Base-by-base conservation (phyloP, 2,888 invertebrate genomes). In the Polydrusus tereticollis region DNA sequence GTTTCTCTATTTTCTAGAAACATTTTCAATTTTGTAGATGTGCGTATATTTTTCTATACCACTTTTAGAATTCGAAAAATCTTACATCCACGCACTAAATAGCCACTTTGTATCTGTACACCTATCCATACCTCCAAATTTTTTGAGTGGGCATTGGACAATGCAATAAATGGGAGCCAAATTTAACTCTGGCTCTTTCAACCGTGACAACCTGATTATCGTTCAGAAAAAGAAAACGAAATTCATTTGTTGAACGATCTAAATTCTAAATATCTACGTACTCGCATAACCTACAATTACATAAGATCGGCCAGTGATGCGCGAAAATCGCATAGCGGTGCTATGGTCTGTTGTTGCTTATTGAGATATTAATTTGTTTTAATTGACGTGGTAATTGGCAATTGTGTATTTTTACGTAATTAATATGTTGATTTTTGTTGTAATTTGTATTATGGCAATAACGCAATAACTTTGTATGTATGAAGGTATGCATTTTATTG, bases 281-380 rank as follows among this genome's bases (percentile, higher is more conserved):
- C 7, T n/a, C 16, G 41, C 12, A 38, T 14, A 16, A 16, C 43
- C 16, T 21, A 47, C 47, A 12, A 47, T 47, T 47, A 47, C 47
- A 21, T 21, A 47, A 47, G 47, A 8, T n/a, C 2, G n/a, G n/a
- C n/a, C 21, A 23, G 47, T 47, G 47, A 47, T 47, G 47, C 47
- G 21, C 47, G 21, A 47, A 47, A 23, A 47, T 47, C 47, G 6
- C n/a, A 47, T 21, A 47, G 47, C 47, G 47, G 47, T n/a, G 47
- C 47, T 23, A 12, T 47, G 47, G 47, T 47, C 47, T 47, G 47
- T 23, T 47, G n/a, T 47, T 47, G 23, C 47, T 3, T n/a, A 23
- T n/a, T 23, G 20, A 47, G 10, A 47, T 23, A 47, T n/a, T n/a
- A n/a, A n/a, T 47, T 47, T 47, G 47, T 23, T 47, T 21, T 47